phyloP scores from a whole-genome alignment of 2,113 vertebrate genomes.

The Paratilapia polleni region DNA sequence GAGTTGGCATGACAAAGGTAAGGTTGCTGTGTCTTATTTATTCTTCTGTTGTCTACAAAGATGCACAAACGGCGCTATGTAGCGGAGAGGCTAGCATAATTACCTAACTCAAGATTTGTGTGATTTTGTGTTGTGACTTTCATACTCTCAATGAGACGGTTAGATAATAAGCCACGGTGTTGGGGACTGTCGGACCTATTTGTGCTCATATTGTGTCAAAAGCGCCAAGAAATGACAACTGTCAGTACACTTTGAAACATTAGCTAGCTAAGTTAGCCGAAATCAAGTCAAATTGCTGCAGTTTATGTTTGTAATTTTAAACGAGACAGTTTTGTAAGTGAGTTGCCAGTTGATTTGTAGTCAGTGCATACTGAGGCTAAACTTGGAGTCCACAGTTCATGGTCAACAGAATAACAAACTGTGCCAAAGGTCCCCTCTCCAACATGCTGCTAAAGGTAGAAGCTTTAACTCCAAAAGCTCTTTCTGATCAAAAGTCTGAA shows the following conservation, averaged over 20 bases:
- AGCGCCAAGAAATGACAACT: too few relatives aligned
- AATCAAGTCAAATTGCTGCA: neutral
- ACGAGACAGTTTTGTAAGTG: neutral
- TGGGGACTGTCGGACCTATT: neutral
- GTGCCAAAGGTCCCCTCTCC: conserved; percentile 39
- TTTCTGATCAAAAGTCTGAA: neutral
- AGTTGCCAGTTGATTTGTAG: neutral
- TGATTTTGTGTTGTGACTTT: neutral
- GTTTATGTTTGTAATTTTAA: neutral
- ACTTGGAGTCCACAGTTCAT: conserved; percentile 57
- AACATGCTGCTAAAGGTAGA: neutral
- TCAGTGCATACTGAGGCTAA: neutral
- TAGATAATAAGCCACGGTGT: neutral
- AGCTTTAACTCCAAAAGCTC: neutral
- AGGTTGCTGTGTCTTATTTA: neutral
- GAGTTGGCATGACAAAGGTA: conserved; percentile 99
- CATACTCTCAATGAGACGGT: neutral
- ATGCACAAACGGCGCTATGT: neutral
- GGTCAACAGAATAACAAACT: neutral
- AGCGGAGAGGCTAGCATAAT: neutral
- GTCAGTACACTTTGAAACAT: neutral
- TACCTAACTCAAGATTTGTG: neutral
- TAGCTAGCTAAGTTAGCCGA: neutral
- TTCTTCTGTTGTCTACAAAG: neutral
- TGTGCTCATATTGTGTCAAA: neutral